Percentiles rank a stretch among this genome's conserved stretches.
phyloP scores from a whole-genome alignment of 2,888 invertebrate species.

The Hecatera dysodea region DNA sequence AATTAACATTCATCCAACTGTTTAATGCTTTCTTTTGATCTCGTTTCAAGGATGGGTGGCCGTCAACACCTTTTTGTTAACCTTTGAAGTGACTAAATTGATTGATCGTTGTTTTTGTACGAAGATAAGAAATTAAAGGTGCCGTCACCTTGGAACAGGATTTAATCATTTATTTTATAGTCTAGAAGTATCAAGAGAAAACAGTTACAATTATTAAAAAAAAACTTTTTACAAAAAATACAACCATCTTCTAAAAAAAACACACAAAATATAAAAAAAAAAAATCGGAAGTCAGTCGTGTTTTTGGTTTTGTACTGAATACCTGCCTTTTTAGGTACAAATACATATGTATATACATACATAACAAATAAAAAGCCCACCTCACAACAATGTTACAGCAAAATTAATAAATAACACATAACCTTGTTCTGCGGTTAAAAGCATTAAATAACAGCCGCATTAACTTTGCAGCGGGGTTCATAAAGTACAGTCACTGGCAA shows the following conservation, averaged over 20 bases:
- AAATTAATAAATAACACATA: conserved; percentile 37
- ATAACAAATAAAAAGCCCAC: not conserved
- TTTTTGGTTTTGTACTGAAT: too few species aligned
- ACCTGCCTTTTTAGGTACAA: not conserved
- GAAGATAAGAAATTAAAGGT: not conserved
- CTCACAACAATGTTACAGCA: not conserved
- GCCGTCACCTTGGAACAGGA: not conserved
- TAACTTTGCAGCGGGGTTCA: conserved; percentile 57
- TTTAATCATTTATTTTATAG: too few species aligned
- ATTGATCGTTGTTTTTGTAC: conserved; percentile 1
- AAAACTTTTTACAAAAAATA: too few species aligned
- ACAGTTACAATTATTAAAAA: too few species aligned
- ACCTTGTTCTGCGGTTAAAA: conserved; percentile 54
- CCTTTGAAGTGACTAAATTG: conserved; percentile 1
- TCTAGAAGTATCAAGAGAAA: not conserved
- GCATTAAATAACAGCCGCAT: conserved; percentile 54
- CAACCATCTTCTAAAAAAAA: too few species aligned
- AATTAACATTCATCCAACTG: conserved; percentile 17
- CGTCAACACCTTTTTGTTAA: conserved; percentile 13
- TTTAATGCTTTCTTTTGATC: conserved; percentile 22
- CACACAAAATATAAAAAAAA: too few species aligned
- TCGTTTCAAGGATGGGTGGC: conserved; percentile 8
- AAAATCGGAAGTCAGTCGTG: too few species aligned
- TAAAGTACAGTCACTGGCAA: conserved; percentile 25
- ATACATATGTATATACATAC: not conserved